Evolutionary conservation across 2,797 vertebrate genomes (phyloP).

Genomic region (Cryptoprocta ferox): DNA sequence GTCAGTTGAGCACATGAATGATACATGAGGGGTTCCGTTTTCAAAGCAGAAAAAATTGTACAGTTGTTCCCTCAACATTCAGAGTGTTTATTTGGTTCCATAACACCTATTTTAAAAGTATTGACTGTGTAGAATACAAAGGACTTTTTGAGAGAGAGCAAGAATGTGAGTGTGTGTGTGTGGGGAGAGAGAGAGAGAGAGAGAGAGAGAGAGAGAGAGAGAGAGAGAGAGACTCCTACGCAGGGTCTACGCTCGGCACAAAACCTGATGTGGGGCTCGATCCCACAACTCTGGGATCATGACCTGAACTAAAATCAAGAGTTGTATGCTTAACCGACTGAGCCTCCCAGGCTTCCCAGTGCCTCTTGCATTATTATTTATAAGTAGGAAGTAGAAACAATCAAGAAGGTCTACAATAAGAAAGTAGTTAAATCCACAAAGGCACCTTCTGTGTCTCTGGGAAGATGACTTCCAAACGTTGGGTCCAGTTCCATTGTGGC

Average conservation of each 20-base stretch:
- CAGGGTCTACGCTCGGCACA: no score
- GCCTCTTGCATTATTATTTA: not conserved
- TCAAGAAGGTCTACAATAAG: not conserved
- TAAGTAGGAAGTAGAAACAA: not conserved
- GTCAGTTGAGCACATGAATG: conserved; percentile 46
- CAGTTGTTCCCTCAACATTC: not conserved
- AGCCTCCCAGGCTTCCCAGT: no score
- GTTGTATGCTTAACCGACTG: no score
- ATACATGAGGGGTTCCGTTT: conserved; percentile 3
- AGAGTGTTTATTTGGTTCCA: not conserved
- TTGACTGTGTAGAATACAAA: not conserved
- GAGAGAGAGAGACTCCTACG: no score
- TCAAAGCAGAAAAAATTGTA: not conserved
- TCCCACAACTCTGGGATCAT: no score
- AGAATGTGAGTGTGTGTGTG: no score
- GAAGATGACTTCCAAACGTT: not conserved
- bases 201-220: no score
- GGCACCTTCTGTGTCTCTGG: not conserved
- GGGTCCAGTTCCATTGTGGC: not conserved
- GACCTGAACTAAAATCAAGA: no score
- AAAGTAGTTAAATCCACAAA: not conserved
- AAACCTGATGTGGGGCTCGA: no score
- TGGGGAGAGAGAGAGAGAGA: no score
- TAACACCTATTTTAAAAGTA: not conserved
- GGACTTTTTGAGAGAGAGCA: not conserved